These are phyloP conservation scores for Ictidomys tridecemlineatus DNA, from an alignment of 2,113 vertebrate species.

Conservation along the genomic window DNA sequence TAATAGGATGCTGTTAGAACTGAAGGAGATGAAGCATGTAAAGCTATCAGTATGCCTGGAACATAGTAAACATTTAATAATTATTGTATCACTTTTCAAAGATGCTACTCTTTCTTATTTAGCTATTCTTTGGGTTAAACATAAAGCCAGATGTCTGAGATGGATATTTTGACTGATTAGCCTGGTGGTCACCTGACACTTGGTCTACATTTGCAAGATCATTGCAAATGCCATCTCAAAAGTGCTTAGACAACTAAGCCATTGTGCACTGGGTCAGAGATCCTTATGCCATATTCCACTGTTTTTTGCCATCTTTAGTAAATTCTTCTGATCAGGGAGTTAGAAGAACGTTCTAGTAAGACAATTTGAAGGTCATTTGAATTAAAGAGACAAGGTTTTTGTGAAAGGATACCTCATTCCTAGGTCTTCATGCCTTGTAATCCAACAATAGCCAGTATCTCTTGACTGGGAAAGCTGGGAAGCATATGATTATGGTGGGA, in stretches of 20 bases:
- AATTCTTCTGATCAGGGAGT: not conserved
- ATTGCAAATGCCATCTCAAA: slow-evolving; percentile 26
- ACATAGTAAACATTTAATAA: not conserved
- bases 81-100: not conserved
- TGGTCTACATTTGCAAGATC: not conserved
- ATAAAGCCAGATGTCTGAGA: not conserved
- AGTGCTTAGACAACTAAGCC: not conserved
- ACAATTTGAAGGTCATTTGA: not conserved
- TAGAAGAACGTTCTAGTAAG: not conserved
- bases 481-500: not conserved
- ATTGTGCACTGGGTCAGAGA: not conserved
- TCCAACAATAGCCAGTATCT: not conserved
- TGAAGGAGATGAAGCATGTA: not conserved
- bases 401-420: not conserved
- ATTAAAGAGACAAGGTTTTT: not conserved
- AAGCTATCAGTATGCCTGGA: not conserved
- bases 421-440: not conserved
- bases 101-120: not conserved
- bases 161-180: not conserved
- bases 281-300: not conserved
- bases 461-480: not conserved
- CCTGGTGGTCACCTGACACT: not conserved
- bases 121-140: slow-evolving; percentile 3
- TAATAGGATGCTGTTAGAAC: not conserved
- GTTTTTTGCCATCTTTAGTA: not conserved